Base-by-base conservation (phyloP, 64 coral and sea anemone species). In the Actinia tenebrosa region DNA sequence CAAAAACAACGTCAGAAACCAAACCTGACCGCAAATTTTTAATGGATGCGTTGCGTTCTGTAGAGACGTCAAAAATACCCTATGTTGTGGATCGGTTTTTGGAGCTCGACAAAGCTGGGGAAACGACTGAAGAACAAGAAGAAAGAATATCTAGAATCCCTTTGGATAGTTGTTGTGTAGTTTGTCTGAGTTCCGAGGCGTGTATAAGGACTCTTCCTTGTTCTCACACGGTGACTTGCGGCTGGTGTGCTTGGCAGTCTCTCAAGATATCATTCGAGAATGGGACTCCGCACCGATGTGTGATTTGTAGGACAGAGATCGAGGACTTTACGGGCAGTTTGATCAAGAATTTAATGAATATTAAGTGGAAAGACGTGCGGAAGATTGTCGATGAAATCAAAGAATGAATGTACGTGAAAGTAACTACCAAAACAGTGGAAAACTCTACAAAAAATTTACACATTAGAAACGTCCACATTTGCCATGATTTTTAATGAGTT, bases 181-280 rank as follows among this genome's bases (percentile, higher is more conserved):
- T 96, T 18, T 96, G 94, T 81, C 45, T 96, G 16, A 86, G 84
- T 45, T 84, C 94, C 5, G 94, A 93, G 62, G 91, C 94, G 5
- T 93, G 84, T 19, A 96, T 93, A 15, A 45, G 78, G 69, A 96
- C 88, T 56, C 86, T 96, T 10, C 94, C 94, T 5, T 96, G 94
- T 26, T 78, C 86, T 45, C 91, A 96, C 44, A 89, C 75, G 13
- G 94, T 93, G 5, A 89, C 92, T 20, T 96, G 94, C 26, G 91
- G 94, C 5, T 96, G 94, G 94, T 96, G 94, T 10, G 94, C 94
- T 1, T 96, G 94, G 94, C 94, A 96, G 43, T 93, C 94, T 7
- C 45, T 96, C 11, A 96, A 96, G 72, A 37, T 93, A 3, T 87
- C 94, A 15, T 96, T 93, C 22, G 37, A 93, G 56, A 87, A 96